These are phyloP conservation scores for Takifugu flavidus DNA, from an alignment of 2,113 vertebrate genomes.

Conservation along the genomic window DNA sequence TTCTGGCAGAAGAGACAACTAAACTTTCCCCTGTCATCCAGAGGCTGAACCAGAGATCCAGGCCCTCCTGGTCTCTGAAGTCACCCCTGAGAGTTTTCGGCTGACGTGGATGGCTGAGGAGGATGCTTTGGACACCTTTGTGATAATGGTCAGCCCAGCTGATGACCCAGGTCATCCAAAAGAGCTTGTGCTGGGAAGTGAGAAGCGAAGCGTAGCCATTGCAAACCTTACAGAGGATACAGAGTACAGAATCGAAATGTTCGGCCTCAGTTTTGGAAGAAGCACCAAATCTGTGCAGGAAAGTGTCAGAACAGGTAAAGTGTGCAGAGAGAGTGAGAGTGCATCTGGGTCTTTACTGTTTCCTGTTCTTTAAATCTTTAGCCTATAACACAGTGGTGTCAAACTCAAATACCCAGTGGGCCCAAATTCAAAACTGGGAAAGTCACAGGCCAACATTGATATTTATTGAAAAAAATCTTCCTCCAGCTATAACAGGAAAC, in stretches of 20 bases:
- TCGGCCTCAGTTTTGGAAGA: constrained; percentile 83
- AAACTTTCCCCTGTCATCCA: constrained; percentile 64
- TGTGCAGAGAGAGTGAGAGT: neutral
- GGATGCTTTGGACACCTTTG: constrained; percentile 87
- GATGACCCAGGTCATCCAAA: constrained; percentile 73
- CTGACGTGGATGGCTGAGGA: constrained; percentile 90
- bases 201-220: constrained; percentile 78
- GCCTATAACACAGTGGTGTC: too few species aligned
- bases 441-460: too few species aligned
- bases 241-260: constrained; percentile 85
- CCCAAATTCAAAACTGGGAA: too few species aligned
- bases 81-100: constrained; percentile 81
- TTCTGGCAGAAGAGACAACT: constrained; percentile 12
- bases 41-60: constrained; percentile 90
- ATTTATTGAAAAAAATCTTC: too few species aligned
- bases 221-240: constrained; percentile 84
- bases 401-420: too few species aligned
- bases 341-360: too few species aligned
- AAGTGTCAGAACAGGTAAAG: constrained; percentile 88
- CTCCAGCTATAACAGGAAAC: too few species aligned
- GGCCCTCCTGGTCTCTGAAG: constrained; percentile 83
- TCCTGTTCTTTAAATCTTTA: too few species aligned
- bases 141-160: constrained; percentile 83
- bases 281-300: constrained; percentile 81
- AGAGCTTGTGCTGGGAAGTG: constrained; percentile 81